A percentile compares a stretch with the other conserved stretches of the same genome.
Conservation (phyloP, 1,140 invertebrate genomes). For the Tetraneura akinire region DNA sequence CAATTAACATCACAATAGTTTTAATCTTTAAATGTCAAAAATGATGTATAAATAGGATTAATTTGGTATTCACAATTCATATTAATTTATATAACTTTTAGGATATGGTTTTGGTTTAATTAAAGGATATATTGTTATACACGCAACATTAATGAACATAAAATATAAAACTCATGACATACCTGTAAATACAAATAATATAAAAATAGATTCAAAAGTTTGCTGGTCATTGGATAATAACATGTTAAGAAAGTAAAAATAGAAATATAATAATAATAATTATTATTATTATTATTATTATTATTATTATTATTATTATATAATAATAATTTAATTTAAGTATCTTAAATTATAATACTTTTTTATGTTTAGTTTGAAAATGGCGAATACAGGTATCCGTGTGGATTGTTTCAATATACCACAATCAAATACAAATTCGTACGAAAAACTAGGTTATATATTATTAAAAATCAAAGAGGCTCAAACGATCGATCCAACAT, state of each 20-base stretch:
- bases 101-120: conserved; percentile 38
- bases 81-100: background rate
- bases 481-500: conserved; percentile 24
- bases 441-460: conserved; percentile 28
- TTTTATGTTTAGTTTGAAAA: conserved; percentile 10
- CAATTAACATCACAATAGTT: too few species aligned
- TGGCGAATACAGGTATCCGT: conserved; percentile 15
- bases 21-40: too few species aligned
- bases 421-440: background rate
- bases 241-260: conserved; percentile 31
- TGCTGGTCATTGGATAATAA: conserved; percentile 5
- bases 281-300: too few species aligned
- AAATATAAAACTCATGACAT: background rate
- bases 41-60: background rate
- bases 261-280: too few species aligned
- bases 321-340: background rate
- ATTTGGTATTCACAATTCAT: too few species aligned
- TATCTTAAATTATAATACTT: background rate
- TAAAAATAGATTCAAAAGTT: background rate
- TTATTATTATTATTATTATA: background rate
- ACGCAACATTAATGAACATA: conserved; percentile 12
- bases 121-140: conserved; percentile 36
- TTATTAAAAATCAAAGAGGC: conserved; percentile 42
- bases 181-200: conserved; percentile 12
- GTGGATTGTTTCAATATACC: conserved; percentile 7